Evolutionary conservation across 2,797 vertebrate species (phyloP).

Genomic region (Liparis tanakae): DNA sequence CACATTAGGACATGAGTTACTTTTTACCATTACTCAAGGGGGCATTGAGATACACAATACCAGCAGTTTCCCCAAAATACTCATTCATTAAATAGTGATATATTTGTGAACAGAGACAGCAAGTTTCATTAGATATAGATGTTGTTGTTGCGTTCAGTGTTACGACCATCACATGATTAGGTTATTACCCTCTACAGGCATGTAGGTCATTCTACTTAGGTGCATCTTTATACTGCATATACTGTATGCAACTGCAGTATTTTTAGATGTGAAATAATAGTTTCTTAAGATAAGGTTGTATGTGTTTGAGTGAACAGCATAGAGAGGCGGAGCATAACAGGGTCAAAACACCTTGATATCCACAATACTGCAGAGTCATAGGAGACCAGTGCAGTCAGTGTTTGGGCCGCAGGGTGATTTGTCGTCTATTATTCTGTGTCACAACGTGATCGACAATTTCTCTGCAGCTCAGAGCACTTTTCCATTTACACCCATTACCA

Average conservation of each 20-base stretch:
- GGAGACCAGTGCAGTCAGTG: slow-evolving; percentile 11
- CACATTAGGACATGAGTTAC: too few relatives aligned
- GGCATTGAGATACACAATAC: neutral
- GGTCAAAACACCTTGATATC: slow-evolving; percentile 32
- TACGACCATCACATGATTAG: neutral
- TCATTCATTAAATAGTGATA: slow-evolving; percentile 2
- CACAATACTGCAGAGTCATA: slow-evolving; percentile 48
- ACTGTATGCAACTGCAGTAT: neutral
- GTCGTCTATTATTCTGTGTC: slow-evolving; percentile 44
- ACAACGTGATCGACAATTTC: slow-evolving; percentile 37
- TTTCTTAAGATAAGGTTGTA: neutral
- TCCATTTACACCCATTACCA: slow-evolving; percentile 38
- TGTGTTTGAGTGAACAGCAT: neutral
- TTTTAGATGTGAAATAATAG: slow-evolving; percentile 13
- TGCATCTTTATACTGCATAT: neutral
- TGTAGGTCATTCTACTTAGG: neutral
- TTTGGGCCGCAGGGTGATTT: slow-evolving; percentile 39
- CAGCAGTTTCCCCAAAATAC: neutral
- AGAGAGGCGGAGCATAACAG: neutral
- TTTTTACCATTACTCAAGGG: neutral
- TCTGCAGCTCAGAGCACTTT: slow-evolving; percentile 44
- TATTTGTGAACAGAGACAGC: neutral
- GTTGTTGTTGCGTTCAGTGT: neutral
- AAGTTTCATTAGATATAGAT: neutral
- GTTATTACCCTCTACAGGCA: neutral